These are phyloP conservation scores for Drosophila mimetica DNA, from an alignment of 2,888 invertebrate genomes.

Conservation along the genomic window DNA sequence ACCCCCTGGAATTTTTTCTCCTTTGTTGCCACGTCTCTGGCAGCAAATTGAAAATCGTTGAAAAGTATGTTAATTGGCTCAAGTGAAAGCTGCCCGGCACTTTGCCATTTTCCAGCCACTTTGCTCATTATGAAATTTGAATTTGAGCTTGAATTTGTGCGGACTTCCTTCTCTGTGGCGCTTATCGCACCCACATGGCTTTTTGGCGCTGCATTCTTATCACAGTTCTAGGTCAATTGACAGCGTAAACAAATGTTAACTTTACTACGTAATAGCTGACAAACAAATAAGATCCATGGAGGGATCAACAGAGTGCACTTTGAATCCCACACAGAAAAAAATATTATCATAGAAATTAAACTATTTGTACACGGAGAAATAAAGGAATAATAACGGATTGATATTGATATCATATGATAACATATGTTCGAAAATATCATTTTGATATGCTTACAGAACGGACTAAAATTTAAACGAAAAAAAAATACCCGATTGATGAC, in stretches of 20 bases:
- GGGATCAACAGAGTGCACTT: conserved; percentile 19
- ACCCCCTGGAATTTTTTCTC: conserved; percentile 2
- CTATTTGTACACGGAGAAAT: too few relatives aligned
- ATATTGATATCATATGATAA: too few relatives aligned
- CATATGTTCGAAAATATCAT: too few relatives aligned
- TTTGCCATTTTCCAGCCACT: conserved; percentile 9
- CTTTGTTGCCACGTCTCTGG: conserved; percentile 32
- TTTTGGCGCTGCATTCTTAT: conserved; percentile 29
- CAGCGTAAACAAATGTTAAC: conserved; percentile 68
- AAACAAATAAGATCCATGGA: conserved; percentile 9
- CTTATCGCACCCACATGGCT: conserved; percentile 64
- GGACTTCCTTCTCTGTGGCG: background rate
- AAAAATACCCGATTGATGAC: too few relatives aligned
- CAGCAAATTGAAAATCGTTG: conserved; percentile 53
- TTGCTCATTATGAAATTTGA: conserved; percentile 32
- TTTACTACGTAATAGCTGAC: conserved; percentile 35
- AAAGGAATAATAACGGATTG: too few relatives aligned
- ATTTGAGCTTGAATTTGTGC: conserved; percentile 10
- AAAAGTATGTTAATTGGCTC: conserved; percentile 55
- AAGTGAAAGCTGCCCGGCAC: conserved; percentile 19
- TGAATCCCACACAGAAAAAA: too few relatives aligned
- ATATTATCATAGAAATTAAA: too few relatives aligned
- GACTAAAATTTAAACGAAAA: too few relatives aligned
- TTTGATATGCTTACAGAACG: too few relatives aligned
- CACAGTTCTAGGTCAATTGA: conserved; percentile 50